Evolutionary conservation across 2,888 invertebrate genomes (phyloP), one percentile per base, ranked within the genome.

Genomic region (Drosophila neutralis): DNA sequence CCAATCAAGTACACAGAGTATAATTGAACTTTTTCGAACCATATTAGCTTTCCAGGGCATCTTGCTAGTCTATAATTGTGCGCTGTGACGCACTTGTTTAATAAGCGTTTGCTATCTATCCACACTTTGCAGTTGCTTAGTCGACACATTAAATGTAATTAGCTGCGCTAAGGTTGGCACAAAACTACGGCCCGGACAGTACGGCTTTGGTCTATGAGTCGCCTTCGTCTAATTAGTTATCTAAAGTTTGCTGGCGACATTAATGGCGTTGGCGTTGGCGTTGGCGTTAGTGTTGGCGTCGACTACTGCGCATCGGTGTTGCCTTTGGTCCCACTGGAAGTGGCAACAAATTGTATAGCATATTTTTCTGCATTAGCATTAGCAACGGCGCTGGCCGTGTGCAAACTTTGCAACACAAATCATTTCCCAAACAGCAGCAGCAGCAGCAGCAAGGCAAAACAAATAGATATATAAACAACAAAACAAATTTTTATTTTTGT

Each of bases 101-200:
- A 87, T 87, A 84, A 84, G 80, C 87, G 80, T 74, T 69, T 65
- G 73, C 76, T 64, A 59, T 67, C 69, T 69, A 69, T 75, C 62
- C 76, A 70, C 65, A 69, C 80, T 80, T 76, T 76, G 78, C 73
- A 85, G 78, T 85, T 85, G 86, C 85, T 86, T 86, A 87, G 85
- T 85, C 87, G 88, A 87, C 85, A 85, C 85, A 86, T 86, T 86
- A 86, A 86, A 86, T 83, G 85, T 86, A 86, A 86, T 86, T 86
- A 86, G 85, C 87, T 83, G 83, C 80, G 87, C 85, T 85, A 85
- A 85, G 84, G 87, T 85, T 85, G 66, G 77, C 85, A 80, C 80
- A 82, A 67, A 80, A 82, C 80, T 85, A 86, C 64, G 61, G 72
- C 68, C 66, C 52, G 58, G 54, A 66, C 66, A 68, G 15, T 24